These are phyloP conservation scores for Tenthredo scrophulariae DNA, from an alignment of 2,888 invertebrate species.

Conservation along the genomic window DNA sequence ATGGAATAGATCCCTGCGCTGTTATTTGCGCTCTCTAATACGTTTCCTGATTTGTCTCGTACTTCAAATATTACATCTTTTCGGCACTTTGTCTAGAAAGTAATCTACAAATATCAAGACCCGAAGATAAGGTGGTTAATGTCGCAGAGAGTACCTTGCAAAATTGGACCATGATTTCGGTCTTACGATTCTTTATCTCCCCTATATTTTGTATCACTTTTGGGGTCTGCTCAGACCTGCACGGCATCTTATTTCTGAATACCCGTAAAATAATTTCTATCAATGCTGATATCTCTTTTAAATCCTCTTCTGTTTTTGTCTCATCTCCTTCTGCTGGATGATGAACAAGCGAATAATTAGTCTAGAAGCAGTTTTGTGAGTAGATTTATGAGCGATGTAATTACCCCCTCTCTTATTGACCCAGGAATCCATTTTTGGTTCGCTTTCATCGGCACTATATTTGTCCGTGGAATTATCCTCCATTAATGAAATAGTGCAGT, in stretches of 20 bases:
- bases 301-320: conserved; percentile 20
- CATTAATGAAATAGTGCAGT: conserved; percentile 79
- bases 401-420: conserved; percentile 51
- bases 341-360: not conserved
- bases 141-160: conserved; percentile 78
- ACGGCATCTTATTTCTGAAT: conserved; percentile 82
- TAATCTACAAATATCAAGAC: not conserved
- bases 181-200: conserved; percentile 77
- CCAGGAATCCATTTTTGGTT: not conserved
- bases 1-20: conserved; percentile 82
- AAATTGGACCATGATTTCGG: conserved; percentile 80
- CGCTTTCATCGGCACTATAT: not conserved
- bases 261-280: conserved; percentile 70
- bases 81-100: conserved; percentile 77
- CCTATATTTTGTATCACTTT: conserved; percentile 74
- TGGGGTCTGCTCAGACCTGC: conserved; percentile 81
- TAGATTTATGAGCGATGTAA: not conserved
- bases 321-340: not conserved
- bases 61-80: conserved; percentile 79
- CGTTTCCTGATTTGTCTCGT: conserved; percentile 79
- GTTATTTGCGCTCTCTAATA: conserved; percentile 82
- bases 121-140: not conserved
- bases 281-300: not conserved
- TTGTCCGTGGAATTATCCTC: conserved; percentile 41
- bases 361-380: not conserved